Conservation (phyloP, 2,113 vertebrate species). For the Barbus barbus region DNA sequence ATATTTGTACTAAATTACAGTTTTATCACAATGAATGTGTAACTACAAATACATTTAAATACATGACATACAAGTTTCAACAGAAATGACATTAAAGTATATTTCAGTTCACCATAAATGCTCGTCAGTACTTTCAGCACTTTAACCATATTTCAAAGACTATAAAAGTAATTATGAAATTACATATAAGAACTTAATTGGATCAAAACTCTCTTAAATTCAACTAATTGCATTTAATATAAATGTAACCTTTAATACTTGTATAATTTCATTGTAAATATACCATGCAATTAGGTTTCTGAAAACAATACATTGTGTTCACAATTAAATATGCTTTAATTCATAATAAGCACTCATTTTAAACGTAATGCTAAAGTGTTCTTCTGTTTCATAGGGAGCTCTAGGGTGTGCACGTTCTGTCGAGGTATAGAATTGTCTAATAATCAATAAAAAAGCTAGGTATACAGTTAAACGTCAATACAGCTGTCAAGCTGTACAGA, state of each 20-base stretch:
- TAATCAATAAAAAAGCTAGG: not conserved
- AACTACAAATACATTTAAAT: not conserved
- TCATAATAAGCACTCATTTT: not conserved
- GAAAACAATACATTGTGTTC: not conserved
- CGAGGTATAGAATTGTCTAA: not conserved
- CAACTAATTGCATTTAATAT: not conserved
- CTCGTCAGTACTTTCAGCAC: not conserved
- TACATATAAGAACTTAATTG: not conserved
- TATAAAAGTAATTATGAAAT: not conserved
- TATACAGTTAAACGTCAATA: not conserved
- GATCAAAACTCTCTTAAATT: not conserved
- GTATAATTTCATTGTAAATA: not conserved
- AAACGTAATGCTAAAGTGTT: not conserved
- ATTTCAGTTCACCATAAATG: not conserved
- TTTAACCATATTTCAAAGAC: not conserved
- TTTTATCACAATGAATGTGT: not conserved
- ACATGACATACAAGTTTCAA: not conserved
- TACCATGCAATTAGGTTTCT: not conserved
- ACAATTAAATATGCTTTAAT: not conserved
- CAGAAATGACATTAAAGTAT: not conserved
- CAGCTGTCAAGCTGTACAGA: too few species aligned
- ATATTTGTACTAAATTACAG: not conserved
- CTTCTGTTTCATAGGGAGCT: not conserved
- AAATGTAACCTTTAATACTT: not conserved
- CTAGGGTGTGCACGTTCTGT: not conserved